Evolutionary conservation across 2,113 vertebrate species (phyloP), one percentile per base, ranked within the genome.

Genomic region (Kryptolebias marmoratus): DNA sequence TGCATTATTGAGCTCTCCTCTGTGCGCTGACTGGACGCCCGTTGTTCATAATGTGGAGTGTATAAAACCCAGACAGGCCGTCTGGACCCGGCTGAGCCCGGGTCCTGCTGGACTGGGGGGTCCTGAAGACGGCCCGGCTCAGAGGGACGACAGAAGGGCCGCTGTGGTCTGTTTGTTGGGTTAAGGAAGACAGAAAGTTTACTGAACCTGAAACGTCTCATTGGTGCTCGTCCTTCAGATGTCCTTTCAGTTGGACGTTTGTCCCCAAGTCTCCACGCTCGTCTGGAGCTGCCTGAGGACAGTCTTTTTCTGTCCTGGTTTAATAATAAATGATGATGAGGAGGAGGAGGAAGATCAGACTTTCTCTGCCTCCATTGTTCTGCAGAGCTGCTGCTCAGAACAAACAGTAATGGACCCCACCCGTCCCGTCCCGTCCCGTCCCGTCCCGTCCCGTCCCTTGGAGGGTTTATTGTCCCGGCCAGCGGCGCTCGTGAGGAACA

Each of bases 351-450:
- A 61, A 32, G 68, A 73, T 67, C 54, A 57, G 12, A 39, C 27
- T 11, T 50, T 67, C 66, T 73, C n/a, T 30, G 16, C 39, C 68
- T 76, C 73, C 63, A 90, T 91, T 92, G 91, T 91, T 89, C 73
- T 61, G 18, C 45, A 14, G 71, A 56, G 50, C 13, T 5, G 58
- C 44, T 44, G 5, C 56, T 49, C 66, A 2, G 4, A 14, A 1
- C 9, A 62, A 89, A 90, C 89, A 93, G 89, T 89, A 70, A 22
- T 69, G 52, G 74, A 78, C 48, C 47, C 61, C 73, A 28, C 27
- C 16, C 44, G 3, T 11, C 50, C 12, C 15, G 50, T 18, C 70
- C 61, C 71, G 65, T 42, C 1, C 48, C 11, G 5, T 22, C 27
- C 16, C 44, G 3, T 11, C 50, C 12, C 15, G 50, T 18, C 70